Evolutionary conservation across 2,797 vertebrate species (phyloP), one percentile per base, ranked within the genome.

Genomic region (Synanceia verrucosa): DNA sequence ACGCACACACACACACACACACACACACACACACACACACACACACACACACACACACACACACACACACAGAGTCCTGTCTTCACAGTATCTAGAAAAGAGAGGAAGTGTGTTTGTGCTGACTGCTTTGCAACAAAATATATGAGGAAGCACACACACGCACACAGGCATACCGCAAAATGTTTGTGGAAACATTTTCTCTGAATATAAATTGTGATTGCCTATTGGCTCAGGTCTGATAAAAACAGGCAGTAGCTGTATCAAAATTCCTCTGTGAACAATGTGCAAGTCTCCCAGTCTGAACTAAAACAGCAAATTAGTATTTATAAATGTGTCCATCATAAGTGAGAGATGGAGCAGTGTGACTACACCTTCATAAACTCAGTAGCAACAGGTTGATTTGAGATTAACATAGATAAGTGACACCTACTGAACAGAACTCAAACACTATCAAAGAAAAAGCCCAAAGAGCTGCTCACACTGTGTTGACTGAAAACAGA

Each of bases 101-200:
- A 65, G 3, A 53, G 67, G 51, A 70, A 59, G 46, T 31, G 51
- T 21, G 56, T 52, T 58, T 64, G 62, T 55, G 65, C 46, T 9
- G 44, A 70, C 23, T 34, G 59, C 37, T 52, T 11, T 11, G 8
- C 24, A 29, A 39, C 37, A 59, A 60, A 68, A 51, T 36, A 46
- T 51, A 51, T 14, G 19, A 56, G 61, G 34, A 65, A 61, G 36
- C 36, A 28, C 11, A 47, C 14, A 28, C 46, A 41, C n/a, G n/a
- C n/a, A n/a, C n/a, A n/a, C n/a, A n/a, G n/a, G n/a, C n/a, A n/a
- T n/a, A 6, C 28, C 7, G 28, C 28, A 13, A 13, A 3, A 29
- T 9, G 16, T 51, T 29, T 51, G 47, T 28, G 24, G 14, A 53
- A 9, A 19, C 34, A 24, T 23, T 21, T 39, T 26, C 11, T 29